Evolutionary conservation across 2,797 vertebrate genomes (phyloP).

Genomic region (Sphenopsis melanotis): DNA sequence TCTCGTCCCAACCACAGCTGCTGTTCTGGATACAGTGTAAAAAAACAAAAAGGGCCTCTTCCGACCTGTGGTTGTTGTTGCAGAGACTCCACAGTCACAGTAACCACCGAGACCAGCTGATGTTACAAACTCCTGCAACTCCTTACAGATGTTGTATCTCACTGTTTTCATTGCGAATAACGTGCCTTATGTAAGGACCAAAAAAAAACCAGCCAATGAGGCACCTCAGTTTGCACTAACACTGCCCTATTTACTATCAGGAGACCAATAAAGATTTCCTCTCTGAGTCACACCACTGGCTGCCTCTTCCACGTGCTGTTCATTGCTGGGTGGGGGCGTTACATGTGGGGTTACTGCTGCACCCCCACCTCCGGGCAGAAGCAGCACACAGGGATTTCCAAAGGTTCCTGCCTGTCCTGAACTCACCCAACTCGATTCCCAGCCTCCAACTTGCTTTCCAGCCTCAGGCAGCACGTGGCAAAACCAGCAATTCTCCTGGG

Average conservation of each 20-base stretch:
- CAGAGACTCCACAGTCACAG: background rate
- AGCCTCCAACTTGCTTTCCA: background rate
- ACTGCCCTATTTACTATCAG: conserved; percentile 35
- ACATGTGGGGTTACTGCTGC: background rate
- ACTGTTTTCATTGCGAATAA: background rate
- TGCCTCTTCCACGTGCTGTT: background rate
- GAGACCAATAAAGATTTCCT: conserved; percentile 39
- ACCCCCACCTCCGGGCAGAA: background rate
- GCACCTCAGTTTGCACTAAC: conserved; percentile 68
- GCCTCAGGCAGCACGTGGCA: background rate
- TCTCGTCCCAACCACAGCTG: background rate
- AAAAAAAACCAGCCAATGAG: background rate
- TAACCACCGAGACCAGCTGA: background rate
- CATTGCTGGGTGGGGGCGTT: background rate
- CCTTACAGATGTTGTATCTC: background rate
- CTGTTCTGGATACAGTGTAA: background rate
- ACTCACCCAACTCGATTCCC: background rate
- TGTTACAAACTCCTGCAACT: background rate
- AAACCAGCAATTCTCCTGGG: background rate
- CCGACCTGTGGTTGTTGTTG: background rate
- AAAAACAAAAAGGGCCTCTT: background rate
- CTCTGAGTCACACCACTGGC: background rate
- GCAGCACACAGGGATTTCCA: background rate
- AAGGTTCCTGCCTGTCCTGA: background rate
- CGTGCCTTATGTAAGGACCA: conserved; percentile 14